Percentiles rank a stretch among this genome's conserved stretches.
These are phyloP conservation scores for Drosophila algonquin DNA, from an alignment of 2,888 invertebrate species.

Conservation along the genomic window DNA sequence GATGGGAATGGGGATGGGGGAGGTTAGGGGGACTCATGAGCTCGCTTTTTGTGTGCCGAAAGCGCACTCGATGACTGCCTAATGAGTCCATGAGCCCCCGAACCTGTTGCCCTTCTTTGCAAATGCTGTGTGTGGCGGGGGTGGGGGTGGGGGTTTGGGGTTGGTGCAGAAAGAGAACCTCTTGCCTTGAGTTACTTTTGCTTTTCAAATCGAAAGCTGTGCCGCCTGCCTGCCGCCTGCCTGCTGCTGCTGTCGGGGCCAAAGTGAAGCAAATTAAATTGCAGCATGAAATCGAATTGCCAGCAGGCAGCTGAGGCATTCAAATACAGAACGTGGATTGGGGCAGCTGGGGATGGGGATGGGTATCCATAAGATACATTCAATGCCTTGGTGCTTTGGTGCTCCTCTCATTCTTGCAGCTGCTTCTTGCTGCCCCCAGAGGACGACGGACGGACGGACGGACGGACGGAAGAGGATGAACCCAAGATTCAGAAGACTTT, in stretches of 20 bases:
- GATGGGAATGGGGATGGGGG: neutral
- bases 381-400: neutral
- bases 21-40: slow-evolving; percentile 7
- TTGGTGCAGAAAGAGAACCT: slow-evolving; percentile 1
- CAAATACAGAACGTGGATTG: slow-evolving; percentile 16
- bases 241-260: slow-evolving; percentile 4
- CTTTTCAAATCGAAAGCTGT: slow-evolving; percentile 36
- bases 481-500: slow-evolving; percentile 41
- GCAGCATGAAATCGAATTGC: slow-evolving; percentile 53
- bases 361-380: slow-evolving; percentile 38
- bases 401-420: neutral
- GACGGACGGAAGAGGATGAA: slow-evolving; percentile 22
- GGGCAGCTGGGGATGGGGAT: neutral
- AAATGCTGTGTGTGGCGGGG: neutral
- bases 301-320: slow-evolving; percentile 49
- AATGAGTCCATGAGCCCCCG: slow-evolving; percentile 36
- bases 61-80: slow-evolving; percentile 25
- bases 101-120: slow-evolving; percentile 54
- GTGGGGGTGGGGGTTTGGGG: too few species aligned
- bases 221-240: neutral
- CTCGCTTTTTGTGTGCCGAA: slow-evolving; percentile 1
- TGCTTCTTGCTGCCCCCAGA: slow-evolving; percentile 3
- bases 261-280: slow-evolving; percentile 52
- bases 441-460: slow-evolving; percentile 7
- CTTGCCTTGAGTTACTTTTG: slow-evolving; percentile 42